A percentile compares a stretch with the other conserved stretches of the same genome.
Conservation (phyloP, 1,140 invertebrate species). For the Pachypeltis micranthus region DNA sequence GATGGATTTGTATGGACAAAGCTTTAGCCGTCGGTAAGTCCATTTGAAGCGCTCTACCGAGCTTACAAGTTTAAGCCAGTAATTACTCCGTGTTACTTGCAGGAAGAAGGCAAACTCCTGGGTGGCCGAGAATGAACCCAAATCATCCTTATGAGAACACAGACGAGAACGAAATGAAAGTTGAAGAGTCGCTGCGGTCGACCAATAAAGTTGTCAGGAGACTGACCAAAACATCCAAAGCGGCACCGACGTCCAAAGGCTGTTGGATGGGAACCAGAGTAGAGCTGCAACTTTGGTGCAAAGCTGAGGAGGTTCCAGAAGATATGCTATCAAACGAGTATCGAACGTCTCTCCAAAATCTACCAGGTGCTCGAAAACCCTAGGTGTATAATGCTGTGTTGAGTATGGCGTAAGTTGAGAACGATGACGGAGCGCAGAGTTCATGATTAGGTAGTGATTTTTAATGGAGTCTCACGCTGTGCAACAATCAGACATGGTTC, state of each 20-base stretch:
- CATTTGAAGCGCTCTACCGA: no score
- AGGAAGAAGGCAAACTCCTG: not conserved
- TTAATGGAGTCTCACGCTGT: no score
- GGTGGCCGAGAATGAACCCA: constrained; percentile 5
- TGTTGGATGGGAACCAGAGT: constrained; percentile 4
- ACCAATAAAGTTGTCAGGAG: not conserved
- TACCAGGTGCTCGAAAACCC: no score
- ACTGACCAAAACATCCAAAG: not conserved
- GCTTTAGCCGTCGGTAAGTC: not conserved
- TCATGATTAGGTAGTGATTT: no score
- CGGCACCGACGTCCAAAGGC: not conserved
- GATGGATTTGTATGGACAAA: constrained; percentile 9
- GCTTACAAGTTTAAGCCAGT: no score
- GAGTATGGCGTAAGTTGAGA: no score
- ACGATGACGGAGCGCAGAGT: no score
- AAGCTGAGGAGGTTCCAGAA: not conserved
- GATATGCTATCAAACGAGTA: not conserved
- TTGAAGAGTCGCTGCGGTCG: not conserved
- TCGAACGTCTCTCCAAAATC: constrained; percentile 34
- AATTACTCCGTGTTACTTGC: no score
- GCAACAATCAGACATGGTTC: no score
- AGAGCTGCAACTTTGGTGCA: constrained; percentile 5
- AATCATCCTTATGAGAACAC: not conserved
- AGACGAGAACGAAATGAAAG: not conserved
- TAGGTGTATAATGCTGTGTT: no score